Base-by-base conservation (phyloP, 2,797 vertebrate species). In the Pitangus sulphuratus region DNA sequence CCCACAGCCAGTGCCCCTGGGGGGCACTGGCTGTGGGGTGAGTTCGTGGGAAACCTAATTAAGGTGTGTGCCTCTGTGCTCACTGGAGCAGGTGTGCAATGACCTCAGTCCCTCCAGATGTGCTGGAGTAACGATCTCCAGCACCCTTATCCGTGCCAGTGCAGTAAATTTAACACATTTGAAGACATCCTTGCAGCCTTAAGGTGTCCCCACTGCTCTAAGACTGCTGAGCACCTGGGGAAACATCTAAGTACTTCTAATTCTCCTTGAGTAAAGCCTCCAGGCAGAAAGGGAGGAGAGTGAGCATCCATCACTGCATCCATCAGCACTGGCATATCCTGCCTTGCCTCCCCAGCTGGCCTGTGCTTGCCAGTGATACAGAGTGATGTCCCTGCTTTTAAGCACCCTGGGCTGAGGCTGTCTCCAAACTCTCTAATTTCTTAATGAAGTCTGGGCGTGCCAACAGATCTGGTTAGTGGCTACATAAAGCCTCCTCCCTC, bases 201-300 rank as follows among this genome's bases (percentile, higher is more conserved):
- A 84, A 90, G 84, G 78, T 94, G 94, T 94, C 84, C 66, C 58
- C 91, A 85, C 62, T 82, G 84, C 87, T 94, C 84, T 26, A 64
- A 87, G 74, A 58, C 89, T 95, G 62, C 35, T 62, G 66, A 87
- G 84, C 50, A 82, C 54, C 18, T 8, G 12, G 39, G 89, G 58
- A 39, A 88, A 22, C 9, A 15, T 84, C 42, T 35, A 39, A 81
- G 40, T 75, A 53, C 66, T 88, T 64, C 44, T 70, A 26, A 60
- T 89, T 92, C 87, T 87, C 89, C 87, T 91, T 96, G 75, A 85
- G 87, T 68, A 65, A 74, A 94, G 42, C 57, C 69, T 88, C 9
- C 35, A 45, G 84, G 60, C 81, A 77, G 91, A 42, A 33, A 44
- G 47, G 84, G 66, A 93, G 87, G 86, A 82, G 87, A 47, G 50